Percentiles rank a stretch among this genome's conserved stretches.
phyloP scores from a whole-genome alignment of 2,797 vertebrate species.

The Pseudotriccus pelzelni region DNA sequence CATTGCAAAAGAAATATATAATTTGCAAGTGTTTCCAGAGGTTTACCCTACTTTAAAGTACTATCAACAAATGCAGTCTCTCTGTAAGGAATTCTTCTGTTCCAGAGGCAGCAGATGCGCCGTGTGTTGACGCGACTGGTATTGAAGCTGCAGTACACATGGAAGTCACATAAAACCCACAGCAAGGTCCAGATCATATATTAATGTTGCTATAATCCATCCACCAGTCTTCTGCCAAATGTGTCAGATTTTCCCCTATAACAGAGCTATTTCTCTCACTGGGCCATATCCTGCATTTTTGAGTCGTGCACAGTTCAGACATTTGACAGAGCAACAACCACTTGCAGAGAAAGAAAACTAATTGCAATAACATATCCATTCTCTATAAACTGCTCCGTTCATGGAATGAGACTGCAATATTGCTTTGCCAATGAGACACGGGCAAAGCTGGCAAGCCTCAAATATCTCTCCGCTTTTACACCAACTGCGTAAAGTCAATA shows the following conservation, averaged over 20 bases:
- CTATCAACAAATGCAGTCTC: neutral
- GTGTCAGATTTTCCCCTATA: slow-evolving; percentile 45
- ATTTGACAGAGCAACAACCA: slow-evolving; percentile 43
- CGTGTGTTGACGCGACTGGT: slow-evolving; percentile 5
- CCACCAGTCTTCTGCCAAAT: slow-evolving; percentile 36
- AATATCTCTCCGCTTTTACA: neutral
- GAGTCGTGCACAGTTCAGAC: neutral
- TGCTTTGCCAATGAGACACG: neutral
- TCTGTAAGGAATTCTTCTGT: neutral
- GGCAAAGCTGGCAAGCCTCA: neutral
- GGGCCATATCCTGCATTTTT: slow-evolving; percentile 44
- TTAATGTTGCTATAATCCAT: slow-evolving; percentile 28
- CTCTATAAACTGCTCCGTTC: neutral
- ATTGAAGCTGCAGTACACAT: neutral
- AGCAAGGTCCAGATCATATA: slow-evolving; percentile 12
- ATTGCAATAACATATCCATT: slow-evolving; percentile 44
- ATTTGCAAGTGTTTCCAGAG: neutral
- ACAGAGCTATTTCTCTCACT: slow-evolving; percentile 40
- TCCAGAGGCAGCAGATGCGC: slow-evolving; percentile 32
- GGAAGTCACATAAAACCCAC: slow-evolving; percentile 42
- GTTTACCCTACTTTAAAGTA: neutral
- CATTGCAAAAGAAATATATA: neutral
- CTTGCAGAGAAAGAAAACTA: slow-evolving; percentile 32
- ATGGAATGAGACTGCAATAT: neutral
- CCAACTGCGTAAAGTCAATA: neutral